These are phyloP conservation scores for Octomys mimax DNA, from an alignment of 2,797 vertebrate genomes.

Conservation along the genomic window DNA sequence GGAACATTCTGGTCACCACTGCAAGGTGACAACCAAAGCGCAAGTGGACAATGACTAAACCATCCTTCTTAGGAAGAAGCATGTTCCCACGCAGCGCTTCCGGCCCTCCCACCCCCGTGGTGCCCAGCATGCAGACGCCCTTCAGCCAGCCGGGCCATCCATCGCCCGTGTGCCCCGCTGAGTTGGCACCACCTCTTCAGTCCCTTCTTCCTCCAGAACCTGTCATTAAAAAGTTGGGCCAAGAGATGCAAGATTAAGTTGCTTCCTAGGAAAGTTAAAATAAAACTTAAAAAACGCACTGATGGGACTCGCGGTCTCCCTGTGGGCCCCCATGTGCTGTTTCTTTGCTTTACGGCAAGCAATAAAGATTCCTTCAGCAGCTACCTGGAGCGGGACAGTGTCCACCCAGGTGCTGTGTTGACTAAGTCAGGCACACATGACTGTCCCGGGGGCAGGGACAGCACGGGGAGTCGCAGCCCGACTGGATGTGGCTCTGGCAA, in stretches of 20 bases:
- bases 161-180: conserved; percentile 57
- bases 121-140: conserved; percentile 59
- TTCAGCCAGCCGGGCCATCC: conserved; percentile 27
- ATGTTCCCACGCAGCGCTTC: conserved; percentile 61
- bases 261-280: conserved; percentile 73
- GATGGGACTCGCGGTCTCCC: conserved; percentile 40
- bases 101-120: conserved; percentile 60
- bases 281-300: conserved; percentile 66
- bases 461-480: not conserved
- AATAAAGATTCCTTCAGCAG: conserved; percentile 32
- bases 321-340: conserved; percentile 5
- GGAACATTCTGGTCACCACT: conserved; percentile 51
- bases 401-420: not conserved
- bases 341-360: conserved; percentile 66
- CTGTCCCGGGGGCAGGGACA: not conserved
- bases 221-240: conserved; percentile 67
- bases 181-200: conserved; percentile 75
- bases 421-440: conserved; percentile 34
- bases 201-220: conserved; percentile 37
- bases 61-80: conserved; percentile 57
- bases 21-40: conserved; percentile 55
- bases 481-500: not conserved
- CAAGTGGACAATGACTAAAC: conserved; percentile 65
- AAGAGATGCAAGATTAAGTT: conserved; percentile 42
- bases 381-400: not conserved